Evolutionary conservation across 2,888 invertebrate genomes (phyloP), one percentile per base, ranked within the genome.

Genomic region (Hypomecis atomaria): DNA sequence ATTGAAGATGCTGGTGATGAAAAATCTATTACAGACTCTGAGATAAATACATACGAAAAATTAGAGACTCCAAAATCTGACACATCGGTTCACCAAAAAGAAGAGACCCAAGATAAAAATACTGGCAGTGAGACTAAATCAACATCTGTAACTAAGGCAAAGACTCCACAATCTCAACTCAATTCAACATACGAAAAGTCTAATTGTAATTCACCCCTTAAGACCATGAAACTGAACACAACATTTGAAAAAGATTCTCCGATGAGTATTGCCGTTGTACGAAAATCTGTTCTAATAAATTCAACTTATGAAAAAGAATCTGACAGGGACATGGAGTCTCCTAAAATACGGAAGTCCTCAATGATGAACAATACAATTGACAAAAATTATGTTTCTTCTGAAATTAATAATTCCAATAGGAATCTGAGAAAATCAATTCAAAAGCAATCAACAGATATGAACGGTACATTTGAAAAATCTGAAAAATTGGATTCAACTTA

Each of bases 401-500:
- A 59, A 61, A 53, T n/a, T 33, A 8, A 52, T 44, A 36, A 13
- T 55, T 36, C 23, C 9, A 62, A 9, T 1, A 62, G 49, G 53
- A 55, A 48, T 23, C 37, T 44, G 36, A 67, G 49, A 54, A 63
- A 61, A 11, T 61, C 66, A 43, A 8, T 49, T 38, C 53, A 59
- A 45, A 60, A 55, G 52, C 10, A 49, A 40, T 48, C 45, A 9
- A 13, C 44, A 45, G 48, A 54, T 50, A 34, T 62, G 34, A 63
- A 70, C 58, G 62, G 48, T 6, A 67, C 63, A 43, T 57, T 58
- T 59, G 23, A 60, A 1, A 65, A 65, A 40, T 11, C n/a, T 1
- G 52, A 58, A 34, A 63, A n/a, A 11, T 9, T 33, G 4, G 75
- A 81, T 58, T 69, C 72, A 34, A 82, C 81, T n/a, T 80, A 76